Conservation (phyloP, 2,888 invertebrate species). For the Saturnia pavonia region DNA sequence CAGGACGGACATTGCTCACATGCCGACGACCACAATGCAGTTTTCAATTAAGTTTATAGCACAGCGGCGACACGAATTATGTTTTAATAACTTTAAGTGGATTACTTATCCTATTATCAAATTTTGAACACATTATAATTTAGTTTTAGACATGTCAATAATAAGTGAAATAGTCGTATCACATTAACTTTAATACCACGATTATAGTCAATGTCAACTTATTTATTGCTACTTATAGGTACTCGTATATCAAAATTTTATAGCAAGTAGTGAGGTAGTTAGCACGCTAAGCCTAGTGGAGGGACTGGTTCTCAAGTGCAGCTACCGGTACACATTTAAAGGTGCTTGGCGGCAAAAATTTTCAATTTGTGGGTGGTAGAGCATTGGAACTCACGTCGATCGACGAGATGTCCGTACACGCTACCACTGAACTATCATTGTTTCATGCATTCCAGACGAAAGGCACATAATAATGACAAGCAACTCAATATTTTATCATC, state of each 20-base stretch:
- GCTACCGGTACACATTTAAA: too few relatives aligned
- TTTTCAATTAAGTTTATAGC: constrained; percentile 71
- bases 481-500: too few relatives aligned
- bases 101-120: constrained; percentile 55
- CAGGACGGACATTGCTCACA: neutral
- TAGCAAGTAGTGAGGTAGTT: neutral
- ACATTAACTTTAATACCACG: neutral
- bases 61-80: constrained; percentile 50
- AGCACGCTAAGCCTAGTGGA: too few relatives aligned
- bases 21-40: constrained; percentile 20
- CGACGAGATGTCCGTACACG: too few relatives aligned
- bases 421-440: too few relatives aligned
- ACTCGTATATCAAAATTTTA: too few relatives aligned
- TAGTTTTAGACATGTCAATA: neutral
- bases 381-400: too few relatives aligned
- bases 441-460: too few relatives aligned
- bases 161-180: neutral
- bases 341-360: too few relatives aligned
- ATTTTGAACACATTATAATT: constrained; percentile 17
- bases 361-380: too few relatives aligned
- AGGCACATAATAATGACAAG: too few relatives aligned
- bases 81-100: constrained; percentile 73
- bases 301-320: too few relatives aligned
- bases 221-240: neutral
- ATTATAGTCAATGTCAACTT: neutral